Conservation (phyloP, 2,113 vertebrate genomes). For the Sylvietta virens region DNA sequence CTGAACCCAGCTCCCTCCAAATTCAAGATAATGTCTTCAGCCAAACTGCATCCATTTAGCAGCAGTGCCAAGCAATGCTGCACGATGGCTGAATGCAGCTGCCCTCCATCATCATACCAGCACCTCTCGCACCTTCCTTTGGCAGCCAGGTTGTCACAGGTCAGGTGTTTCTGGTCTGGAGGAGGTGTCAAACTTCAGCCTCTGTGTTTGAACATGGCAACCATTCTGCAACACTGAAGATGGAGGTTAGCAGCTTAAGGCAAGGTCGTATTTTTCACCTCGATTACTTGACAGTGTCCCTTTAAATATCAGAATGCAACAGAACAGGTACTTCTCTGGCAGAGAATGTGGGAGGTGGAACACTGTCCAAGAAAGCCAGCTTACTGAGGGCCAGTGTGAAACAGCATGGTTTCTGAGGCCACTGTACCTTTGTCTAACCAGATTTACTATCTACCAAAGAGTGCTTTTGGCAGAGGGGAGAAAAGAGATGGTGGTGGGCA, state of each 20-base stretch:
- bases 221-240: not conserved
- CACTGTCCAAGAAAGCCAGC: not conserved
- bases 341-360: not conserved
- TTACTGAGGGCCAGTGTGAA: not conserved
- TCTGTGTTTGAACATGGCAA: not conserved
- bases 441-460: constrained; percentile 46
- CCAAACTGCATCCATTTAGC: not conserved
- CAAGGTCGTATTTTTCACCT: not conserved
- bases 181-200: not conserved
- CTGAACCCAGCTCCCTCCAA: not conserved
- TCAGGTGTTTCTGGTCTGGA: not conserved
- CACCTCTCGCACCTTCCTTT: not conserved
- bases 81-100: not conserved
- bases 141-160: not conserved
- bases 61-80: not conserved
- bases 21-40: not conserved
- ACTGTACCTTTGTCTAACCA: constrained; percentile 18
- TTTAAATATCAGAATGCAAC: constrained; percentile 31
- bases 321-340: not conserved
- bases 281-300: constrained; percentile 7
- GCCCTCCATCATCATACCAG: not conserved
- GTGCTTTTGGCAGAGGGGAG: constrained; percentile 15
- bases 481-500: not conserved
- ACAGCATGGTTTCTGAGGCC: constrained; percentile 9
- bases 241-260: not conserved